Evolutionary conservation across 2,797 vertebrate species (phyloP).

Genomic region (Pangasius mekongensis): DNA sequence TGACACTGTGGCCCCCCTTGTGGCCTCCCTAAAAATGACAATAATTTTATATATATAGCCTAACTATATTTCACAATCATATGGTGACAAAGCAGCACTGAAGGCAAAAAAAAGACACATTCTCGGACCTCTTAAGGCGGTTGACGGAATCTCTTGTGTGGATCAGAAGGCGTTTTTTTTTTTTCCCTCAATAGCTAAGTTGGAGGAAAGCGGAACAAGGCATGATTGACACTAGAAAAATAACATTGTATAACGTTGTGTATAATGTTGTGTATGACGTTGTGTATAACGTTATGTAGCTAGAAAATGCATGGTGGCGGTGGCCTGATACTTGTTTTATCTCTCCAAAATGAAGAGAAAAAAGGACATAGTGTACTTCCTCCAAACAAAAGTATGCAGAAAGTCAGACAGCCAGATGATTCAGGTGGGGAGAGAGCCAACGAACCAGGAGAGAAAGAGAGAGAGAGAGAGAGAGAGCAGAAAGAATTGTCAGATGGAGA

Average conservation of each 20-base stretch:
- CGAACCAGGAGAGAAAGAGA: neutral
- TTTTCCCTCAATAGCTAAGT: neutral
- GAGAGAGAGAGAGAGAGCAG: neutral
- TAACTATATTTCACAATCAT: neutral
- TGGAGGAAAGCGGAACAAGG: neutral
- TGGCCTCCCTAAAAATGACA: neutral
- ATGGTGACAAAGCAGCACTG: no score
- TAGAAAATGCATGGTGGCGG: neutral
- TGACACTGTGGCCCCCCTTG: neutral
- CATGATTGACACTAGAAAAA: neutral
- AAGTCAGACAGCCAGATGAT: conserved; percentile 7
- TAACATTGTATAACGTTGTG: neutral
- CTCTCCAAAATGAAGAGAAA: neutral
- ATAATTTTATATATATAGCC: neutral
- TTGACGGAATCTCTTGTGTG: neutral
- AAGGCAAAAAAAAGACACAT: neutral
- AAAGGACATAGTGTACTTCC: neutral
- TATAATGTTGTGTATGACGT: neutral
- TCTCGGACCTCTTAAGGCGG: no score
- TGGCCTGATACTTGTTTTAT: neutral
- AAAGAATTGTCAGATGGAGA: conserved; percentile 8
- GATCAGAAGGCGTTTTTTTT: neutral
- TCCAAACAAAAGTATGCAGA: neutral
- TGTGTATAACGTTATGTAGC: neutral
- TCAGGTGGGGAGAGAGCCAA: conserved; percentile 15